Percentiles rank a stretch among this genome's conserved stretches.
Evolutionary conservation across 2,797 vertebrate species (phyloP).

Genomic region (Perodicticus potto): DNA sequence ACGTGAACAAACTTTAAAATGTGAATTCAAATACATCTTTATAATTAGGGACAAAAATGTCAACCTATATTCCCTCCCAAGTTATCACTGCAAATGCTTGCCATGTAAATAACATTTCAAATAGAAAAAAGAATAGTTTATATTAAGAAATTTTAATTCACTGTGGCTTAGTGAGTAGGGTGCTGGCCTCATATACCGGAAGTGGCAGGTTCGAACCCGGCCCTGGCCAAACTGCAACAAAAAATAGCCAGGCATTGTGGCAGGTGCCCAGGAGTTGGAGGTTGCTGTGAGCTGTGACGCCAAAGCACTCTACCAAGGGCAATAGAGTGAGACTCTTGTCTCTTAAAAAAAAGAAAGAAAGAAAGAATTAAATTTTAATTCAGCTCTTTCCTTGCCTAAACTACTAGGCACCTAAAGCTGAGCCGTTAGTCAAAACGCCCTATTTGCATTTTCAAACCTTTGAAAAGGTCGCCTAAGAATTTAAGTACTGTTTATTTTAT

Average conservation of each 20-base stretch:
- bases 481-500: conserved; percentile 14
- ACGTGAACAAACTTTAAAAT: conserved; percentile 41
- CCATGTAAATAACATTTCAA: conserved; percentile 39
- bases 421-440: conserved; percentile 41
- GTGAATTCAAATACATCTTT: conserved; percentile 59
- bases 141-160: conserved; percentile 7
- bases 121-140: conserved; percentile 46
- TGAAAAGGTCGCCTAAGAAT: conserved; percentile 39
- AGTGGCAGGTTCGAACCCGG: too few relatives aligned
- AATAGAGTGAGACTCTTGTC: too few relatives aligned
- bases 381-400: conserved; percentile 48
- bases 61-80: conserved; percentile 16
- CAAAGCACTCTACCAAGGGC: too few relatives aligned
- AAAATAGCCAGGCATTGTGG: too few relatives aligned
- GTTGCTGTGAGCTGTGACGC: too few relatives aligned
- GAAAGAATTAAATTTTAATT: neutral
- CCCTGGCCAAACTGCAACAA: too few relatives aligned
- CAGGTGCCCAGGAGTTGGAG: too few relatives aligned
- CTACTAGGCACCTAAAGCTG: neutral
- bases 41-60: conserved; percentile 48
- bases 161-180: too few relatives aligned
- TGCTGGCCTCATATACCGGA: too few relatives aligned
- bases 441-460: conserved; percentile 35
- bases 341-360: too few relatives aligned
- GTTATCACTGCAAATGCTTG: conserved; percentile 24